phyloP scores from a whole-genome alignment of 2,888 invertebrate genomes.

The Ganaspis brasiliensis region DNA sequence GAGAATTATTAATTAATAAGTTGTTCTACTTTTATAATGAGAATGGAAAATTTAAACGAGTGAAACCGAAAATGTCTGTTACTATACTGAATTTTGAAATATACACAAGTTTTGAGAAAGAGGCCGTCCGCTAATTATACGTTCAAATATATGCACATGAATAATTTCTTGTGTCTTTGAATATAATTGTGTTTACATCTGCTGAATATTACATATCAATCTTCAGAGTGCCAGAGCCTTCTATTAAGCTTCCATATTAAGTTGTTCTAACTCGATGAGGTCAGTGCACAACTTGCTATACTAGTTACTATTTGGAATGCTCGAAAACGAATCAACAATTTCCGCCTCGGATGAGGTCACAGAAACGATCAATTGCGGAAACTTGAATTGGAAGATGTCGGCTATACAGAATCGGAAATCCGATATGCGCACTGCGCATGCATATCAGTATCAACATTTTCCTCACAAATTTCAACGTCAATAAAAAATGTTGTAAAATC shows the following conservation, averaged over 20 bases:
- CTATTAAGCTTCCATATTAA: conserved; percentile 34
- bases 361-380: conserved; percentile 30
- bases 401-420: conserved; percentile 12
- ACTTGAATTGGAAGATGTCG: conserved; percentile 41
- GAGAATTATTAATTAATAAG: not conserved
- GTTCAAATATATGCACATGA: not conserved
- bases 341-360: conserved; percentile 42
- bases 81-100: not conserved
- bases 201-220: conserved; percentile 38
- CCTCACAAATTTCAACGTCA: not conserved
- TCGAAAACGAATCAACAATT: conserved; percentile 50
- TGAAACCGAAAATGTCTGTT: too few species aligned
- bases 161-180: conserved; percentile 17
- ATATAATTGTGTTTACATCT: conserved; percentile 41
- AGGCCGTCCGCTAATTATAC: not conserved
- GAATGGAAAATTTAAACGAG: not conserved
- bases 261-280: conserved; percentile 24
- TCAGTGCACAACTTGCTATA: conserved; percentile 35
- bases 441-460: conserved; percentile 18
- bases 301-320: conserved; percentile 46
- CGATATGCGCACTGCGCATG: conserved; percentile 3
- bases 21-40: not conserved
- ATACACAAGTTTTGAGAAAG: not conserved
- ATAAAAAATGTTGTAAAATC: not conserved
- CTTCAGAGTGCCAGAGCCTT: conserved; percentile 12